Evolutionary conservation across 2,113 vertebrate genomes (phyloP).

Genomic region (Todiramphus saurophagus): DNA sequence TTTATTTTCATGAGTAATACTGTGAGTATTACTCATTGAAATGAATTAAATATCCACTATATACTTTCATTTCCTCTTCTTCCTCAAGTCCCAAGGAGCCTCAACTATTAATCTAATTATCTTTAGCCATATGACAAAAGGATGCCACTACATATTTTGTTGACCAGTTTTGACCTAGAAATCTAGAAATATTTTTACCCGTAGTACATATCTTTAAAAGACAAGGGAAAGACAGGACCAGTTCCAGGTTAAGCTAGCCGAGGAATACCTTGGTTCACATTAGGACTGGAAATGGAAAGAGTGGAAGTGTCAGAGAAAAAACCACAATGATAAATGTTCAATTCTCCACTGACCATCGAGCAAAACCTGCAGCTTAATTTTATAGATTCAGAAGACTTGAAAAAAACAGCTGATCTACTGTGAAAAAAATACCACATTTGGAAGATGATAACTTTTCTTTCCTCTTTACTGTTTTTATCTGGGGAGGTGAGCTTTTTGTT

Average conservation of each 20-base stretch:
- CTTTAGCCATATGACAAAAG: not conserved
- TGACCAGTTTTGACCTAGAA: not conserved
- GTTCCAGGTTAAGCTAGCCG: not conserved
- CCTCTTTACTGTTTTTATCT: not conserved
- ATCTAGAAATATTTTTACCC: not conserved
- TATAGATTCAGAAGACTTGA: not conserved
- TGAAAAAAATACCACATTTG: not conserved
- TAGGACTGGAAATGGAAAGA: not conserved
- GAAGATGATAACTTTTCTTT: not conserved
- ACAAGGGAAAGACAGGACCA: not conserved
- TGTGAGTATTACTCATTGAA: not conserved
- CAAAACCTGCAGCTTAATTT: not conserved
- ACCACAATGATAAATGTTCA: not conserved
- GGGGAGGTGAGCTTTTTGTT: not conserved
- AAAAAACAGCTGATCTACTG: not conserved
- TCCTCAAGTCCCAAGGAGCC: not conserved
- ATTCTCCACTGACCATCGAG: not conserved
- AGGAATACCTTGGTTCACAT: not conserved
- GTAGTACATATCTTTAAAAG: not conserved
- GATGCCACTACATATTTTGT: not conserved
- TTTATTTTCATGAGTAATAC: not conserved
- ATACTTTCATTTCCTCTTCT: not conserved
- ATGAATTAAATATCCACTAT: not conserved
- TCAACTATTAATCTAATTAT: not conserved
- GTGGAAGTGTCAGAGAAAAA: not conserved